Conservation (phyloP, 2,888 invertebrate species). For the Cheilosia scutellata region DNA sequence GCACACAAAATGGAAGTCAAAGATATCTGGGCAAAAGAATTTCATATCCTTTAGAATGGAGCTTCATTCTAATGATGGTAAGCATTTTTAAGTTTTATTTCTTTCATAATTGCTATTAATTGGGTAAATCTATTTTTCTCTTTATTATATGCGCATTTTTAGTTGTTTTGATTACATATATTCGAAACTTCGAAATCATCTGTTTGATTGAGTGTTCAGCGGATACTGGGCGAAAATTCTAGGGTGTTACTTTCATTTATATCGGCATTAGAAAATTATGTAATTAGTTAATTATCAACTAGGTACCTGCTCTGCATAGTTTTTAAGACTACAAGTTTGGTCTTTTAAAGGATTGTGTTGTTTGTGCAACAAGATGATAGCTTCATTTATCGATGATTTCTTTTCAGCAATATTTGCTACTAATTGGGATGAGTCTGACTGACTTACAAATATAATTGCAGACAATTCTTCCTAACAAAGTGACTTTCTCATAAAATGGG, state of each 20-base stretch:
- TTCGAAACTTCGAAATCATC: conserved; percentile 59
- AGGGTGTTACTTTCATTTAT: background rate
- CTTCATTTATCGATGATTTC: no score
- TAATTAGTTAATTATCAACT: no score
- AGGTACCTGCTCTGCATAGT: no score
- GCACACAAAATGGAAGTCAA: conserved; percentile 59
- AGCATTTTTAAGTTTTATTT: conserved; percentile 11
- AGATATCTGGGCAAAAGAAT: conserved; percentile 67
- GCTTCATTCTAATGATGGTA: conserved; percentile 10
- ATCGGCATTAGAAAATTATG: no score
- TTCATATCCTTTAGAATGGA: conserved; percentile 47
- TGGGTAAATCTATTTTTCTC: conserved; percentile 2
- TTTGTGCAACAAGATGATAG: no score
- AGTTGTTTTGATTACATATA: conserved; percentile 46
- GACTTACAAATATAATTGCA: no score
- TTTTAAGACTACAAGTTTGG: no score
- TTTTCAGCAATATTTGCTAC: no score
- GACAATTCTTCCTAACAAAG: no score
- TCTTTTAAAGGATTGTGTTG: no score
- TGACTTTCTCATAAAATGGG: no score
- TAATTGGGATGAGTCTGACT: no score
- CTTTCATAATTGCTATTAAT: background rate
- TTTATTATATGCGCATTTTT: conserved; percentile 4
- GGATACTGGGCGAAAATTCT: conserved; percentile 3
- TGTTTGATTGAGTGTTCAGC: conserved; percentile 38